Conservation (phyloP, 2,888 invertebrate genomes). For the Andrena trimmerana region DNA sequence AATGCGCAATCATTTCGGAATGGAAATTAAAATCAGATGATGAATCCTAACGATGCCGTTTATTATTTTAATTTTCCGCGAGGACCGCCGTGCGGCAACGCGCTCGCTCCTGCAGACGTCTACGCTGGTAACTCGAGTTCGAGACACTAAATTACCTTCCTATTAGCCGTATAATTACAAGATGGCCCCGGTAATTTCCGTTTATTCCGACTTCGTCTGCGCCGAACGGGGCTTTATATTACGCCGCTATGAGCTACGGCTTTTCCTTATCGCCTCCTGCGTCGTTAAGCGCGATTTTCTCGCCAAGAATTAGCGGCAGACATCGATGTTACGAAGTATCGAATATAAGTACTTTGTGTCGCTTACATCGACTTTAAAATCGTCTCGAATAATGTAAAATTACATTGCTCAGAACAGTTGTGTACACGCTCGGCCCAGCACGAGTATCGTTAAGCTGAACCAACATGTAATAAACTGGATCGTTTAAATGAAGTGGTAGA, state of each 20-base stretch:
- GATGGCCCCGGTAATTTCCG: conserved; percentile 85
- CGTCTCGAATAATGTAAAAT: too few species aligned
- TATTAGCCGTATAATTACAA: conserved; percentile 86
- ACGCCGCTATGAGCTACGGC: conserved; percentile 55
- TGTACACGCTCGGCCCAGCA: too few species aligned
- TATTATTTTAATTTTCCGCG: conserved; percentile 85
- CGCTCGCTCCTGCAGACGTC: conserved; percentile 63
- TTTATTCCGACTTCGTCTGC: conserved; percentile 83
- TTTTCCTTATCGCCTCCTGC: conserved; percentile 51
- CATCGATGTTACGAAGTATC: background rate
- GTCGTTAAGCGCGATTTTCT: conserved; percentile 42
- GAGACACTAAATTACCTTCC: conserved; percentile 85
- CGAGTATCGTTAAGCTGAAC: too few species aligned
- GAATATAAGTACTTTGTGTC: background rate
- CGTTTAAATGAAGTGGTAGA: too few species aligned
- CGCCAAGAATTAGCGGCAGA: background rate
- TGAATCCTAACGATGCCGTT: conserved; percentile 86
- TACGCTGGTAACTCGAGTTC: conserved; percentile 83
- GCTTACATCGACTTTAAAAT: too few species aligned
- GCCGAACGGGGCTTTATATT: conserved; percentile 77
- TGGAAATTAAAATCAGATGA: conserved; percentile 86
- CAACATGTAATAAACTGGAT: too few species aligned
- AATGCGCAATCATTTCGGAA: conserved; percentile 85
- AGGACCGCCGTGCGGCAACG: conserved; percentile 68
- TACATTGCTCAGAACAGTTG: too few species aligned